phyloP scores from a whole-genome alignment of 2,888 invertebrate genomes.

The Drosophila picticornis region DNA sequence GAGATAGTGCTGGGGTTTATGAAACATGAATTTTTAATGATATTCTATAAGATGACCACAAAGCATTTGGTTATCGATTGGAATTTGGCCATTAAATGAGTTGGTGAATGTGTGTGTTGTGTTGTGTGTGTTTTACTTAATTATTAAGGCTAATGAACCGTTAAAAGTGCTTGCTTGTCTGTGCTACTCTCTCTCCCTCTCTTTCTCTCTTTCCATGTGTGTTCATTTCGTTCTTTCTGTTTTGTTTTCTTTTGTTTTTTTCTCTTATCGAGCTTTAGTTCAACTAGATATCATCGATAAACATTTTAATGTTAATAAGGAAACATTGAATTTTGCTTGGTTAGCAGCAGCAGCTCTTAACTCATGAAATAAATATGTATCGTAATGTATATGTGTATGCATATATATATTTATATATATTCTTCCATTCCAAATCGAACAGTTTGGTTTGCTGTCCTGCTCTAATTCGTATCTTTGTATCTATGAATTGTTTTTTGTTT shows the following conservation, averaged over 20 bases:
- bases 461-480: constrained; percentile 32
- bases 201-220: not conserved
- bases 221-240: constrained; percentile 19
- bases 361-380: constrained; percentile 2
- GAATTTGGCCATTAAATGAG: constrained; percentile 20
- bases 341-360: constrained; percentile 31
- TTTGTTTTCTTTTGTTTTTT: constrained; percentile 25
- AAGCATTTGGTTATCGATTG: constrained; percentile 5
- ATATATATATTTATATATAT: not conserved
- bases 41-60: not conserved
- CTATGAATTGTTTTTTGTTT: constrained; percentile 6
- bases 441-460: constrained; percentile 23
- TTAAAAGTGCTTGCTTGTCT: constrained; percentile 20
- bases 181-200: not conserved
- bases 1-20: not conserved
- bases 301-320: constrained; percentile 46
- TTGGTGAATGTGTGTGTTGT: constrained; percentile 1
- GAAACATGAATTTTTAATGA: not conserved
- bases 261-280: constrained; percentile 64
- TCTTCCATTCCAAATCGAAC: not conserved
- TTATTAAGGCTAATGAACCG: constrained; percentile 28
- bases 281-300: constrained; percentile 57
- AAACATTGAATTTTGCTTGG: constrained; percentile 44
- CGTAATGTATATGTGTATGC: not conserved
- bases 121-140: constrained; percentile 1